Evolutionary conservation across 2,113 vertebrate species (phyloP), one percentile per base, ranked within the genome.

Genomic region (Setophaga kirtlandii): DNA sequence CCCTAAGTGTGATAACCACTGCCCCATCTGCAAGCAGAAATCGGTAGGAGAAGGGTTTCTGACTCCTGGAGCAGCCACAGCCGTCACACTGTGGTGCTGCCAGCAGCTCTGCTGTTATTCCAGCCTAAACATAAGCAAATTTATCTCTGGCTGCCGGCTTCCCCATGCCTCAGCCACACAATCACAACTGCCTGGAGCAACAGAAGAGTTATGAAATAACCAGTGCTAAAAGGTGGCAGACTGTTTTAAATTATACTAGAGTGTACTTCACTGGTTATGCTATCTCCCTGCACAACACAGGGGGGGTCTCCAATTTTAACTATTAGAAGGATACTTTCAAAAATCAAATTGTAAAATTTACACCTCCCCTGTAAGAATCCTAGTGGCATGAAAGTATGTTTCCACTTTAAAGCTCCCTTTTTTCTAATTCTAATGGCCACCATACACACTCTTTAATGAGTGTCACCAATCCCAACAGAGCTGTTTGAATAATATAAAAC

Each of bases 51-150:
- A 55, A 71, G 15, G 31, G 18, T 13, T 68, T 31, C 7, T 50
- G 44, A 25, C 30, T 47, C 25, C 39, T 42, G 33, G 30, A 68
- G 23, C 49, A 60, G 47, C 3, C 23, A 7, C 2, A 11, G 50
- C 20, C 0, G 0, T 22, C 49, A 46, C 63, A 18, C 35, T 6
- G 1, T 7, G 33, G 39, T 11, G 31, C 52, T 79, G 49, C 9
- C 70, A 65, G 50, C 42, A 84, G n/a, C 79, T 41, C 33, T 44
- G 52, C 47, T 23, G 17, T 12, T 60, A 11, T 35, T 65, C 56
- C 41, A 78, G 31, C 31, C 33, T 11, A 15, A 47, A n/a, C 7
- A 41, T 14, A 9, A n/a, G 37, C 37, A 37, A 37, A 37, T n/a
- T 37, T 42, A 20, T 23, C 41, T 64, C 39, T 4, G 2, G 8